Base-by-base conservation (phyloP, 2,113 vertebrate genomes). In the Actenoides lindsayi region DNA sequence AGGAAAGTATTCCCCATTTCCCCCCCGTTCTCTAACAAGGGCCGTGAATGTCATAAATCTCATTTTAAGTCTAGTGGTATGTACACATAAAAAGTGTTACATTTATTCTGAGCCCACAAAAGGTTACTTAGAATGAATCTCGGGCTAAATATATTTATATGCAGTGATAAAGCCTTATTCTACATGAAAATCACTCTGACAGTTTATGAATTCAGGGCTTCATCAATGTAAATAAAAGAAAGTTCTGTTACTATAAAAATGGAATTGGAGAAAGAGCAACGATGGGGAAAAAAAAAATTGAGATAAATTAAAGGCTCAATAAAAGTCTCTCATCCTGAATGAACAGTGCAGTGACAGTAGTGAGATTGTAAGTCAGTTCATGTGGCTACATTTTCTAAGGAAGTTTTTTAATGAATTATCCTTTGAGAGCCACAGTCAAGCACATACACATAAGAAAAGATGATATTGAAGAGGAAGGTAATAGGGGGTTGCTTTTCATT, bases 131-230 rank as follows among this genome's bases (percentile, higher is more conserved):
- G 87, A 94, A 94, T 48, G 70, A 96, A 92, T 82, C 77, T 92
- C 69, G 53, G 81, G 92, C 92, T 96, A 94, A 97, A 94, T 91
- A 76, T 92, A 96, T 96, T 96, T 96, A 87, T 96, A 92, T 92
- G 87, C 74, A 82, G 83, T 46, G 91, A 94, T 94, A 96, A 94
- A 95, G 78, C 53, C 80, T 87, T 95, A 82, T 84, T 94, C 74
- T 93, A 92, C 83, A 93, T 89, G 92, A 76, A 93, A 95, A 95
- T 93, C 80, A 82, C 54, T 75, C 76, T 93, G 89, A 68, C 50
- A 75, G 74, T 89, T 95, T 92, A 95, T 91, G 80, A 94, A 95
- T 91, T 95, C 94, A 96, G 83, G 83, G 41, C 69, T 94, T 92
- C 77, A 53, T 50, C 77, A 91, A 62, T 79, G 83, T 95, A 96